Base-by-base conservation (phyloP, 1,140 invertebrate species). In the Trichonephila inaurata region DNA sequence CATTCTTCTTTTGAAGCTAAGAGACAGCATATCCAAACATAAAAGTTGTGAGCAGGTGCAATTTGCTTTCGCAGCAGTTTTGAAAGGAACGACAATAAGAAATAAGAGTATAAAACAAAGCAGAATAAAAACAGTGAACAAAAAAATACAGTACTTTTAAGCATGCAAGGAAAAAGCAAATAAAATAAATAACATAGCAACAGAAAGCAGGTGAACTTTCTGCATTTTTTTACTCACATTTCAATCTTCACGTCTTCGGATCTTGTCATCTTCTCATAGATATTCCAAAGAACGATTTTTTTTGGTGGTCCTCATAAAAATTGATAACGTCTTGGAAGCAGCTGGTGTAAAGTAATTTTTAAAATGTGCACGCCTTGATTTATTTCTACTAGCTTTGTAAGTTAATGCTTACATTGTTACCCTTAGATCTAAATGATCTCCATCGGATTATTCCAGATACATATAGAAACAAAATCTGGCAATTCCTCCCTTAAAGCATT, bases 131-230 rank as follows among this genome's bases (percentile, higher is more conserved):
- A 10, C 44, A 66, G 7, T 19, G 21, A 24, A 85, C 14, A n/a
- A 85, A 33, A 77, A 91, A 16, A 62, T 33, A 91, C 82, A 21
- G 19, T 61, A 19, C 14, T 61, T 14, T 64, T 58, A 87, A 33
- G 64, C 91, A 92, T 92, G 91, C 91, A 87, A 40, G 82, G 62
- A 18, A 62, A 87, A 92, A 92, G 83, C 62, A 87, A 92, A 66
- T 60, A 72, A 86, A 82, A 24, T 24, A 87, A 92, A 87, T 92
- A 85, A 61, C 60, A 72, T 60, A 83, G 82, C 24, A 87, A 86
- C 83, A 92, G 91, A 92, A 92, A 92, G 91, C 64, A 62, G 28
- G 60, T 87, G 85, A 40, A 92, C 91, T 92, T 92, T 92, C 91
- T 92, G 91, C 64, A 24, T 87, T 60, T 92, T 86, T 86, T 60